phyloP scores from a whole-genome alignment of 2,888 invertebrate species.

The Drosophila mulleri region DNA sequence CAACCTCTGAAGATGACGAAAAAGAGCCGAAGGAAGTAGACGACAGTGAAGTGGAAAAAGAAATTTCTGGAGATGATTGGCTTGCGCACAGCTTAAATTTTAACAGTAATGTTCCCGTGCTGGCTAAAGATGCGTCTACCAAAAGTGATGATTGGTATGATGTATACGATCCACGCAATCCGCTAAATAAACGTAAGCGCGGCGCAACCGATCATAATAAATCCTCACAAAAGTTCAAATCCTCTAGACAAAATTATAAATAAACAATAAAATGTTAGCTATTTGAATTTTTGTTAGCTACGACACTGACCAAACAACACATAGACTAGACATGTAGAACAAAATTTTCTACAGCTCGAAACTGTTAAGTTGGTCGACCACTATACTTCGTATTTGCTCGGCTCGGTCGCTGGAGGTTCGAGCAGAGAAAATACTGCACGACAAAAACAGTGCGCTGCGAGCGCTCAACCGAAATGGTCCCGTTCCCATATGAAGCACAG shows the following conservation, averaged over 20 bases:
- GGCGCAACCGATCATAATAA: conserved; percentile 83
- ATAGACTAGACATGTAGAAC: too few species aligned
- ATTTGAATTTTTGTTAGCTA: background rate
- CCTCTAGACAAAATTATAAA: conserved; percentile 21
- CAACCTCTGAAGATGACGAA: conserved; percentile 78
- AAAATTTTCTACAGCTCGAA: too few species aligned
- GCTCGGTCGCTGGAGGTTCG: too few species aligned
- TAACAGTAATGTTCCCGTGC: conserved; percentile 87
- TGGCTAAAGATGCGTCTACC: conserved; percentile 96
- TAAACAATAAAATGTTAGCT: background rate
- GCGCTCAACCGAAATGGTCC: too few species aligned
- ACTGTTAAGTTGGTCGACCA: too few species aligned
- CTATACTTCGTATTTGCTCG: too few species aligned
- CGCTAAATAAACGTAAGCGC: conserved; percentile 95
- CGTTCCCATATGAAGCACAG: too few species aligned
- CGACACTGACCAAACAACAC: too few species aligned
- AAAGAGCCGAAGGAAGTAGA: conserved; percentile 46
- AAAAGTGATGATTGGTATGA: conserved; percentile 98
- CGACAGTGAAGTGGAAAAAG: conserved; percentile 75
- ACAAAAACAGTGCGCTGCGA: too few species aligned
- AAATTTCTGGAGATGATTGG: conserved; percentile 83
- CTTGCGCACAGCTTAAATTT: conserved; percentile 86
- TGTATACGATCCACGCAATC: conserved; percentile 97
- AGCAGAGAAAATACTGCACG: too few species aligned
- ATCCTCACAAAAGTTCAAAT: conserved; percentile 29